Base-by-base conservation (phyloP, 2,113 vertebrate species). In the Empidonax traillii region DNA sequence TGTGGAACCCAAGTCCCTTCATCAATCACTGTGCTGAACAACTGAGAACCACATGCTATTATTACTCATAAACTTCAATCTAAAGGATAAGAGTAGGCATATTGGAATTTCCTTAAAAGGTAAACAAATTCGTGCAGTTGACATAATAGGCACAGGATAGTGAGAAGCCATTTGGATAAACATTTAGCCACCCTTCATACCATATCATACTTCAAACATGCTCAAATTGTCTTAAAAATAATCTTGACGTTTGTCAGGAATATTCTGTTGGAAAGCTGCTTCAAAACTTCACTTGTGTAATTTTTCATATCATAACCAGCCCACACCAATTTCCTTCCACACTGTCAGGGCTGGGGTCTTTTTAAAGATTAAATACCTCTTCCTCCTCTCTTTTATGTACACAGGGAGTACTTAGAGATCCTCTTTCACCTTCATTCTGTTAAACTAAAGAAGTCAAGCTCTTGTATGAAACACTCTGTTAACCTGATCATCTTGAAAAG, bases 281-380 rank as follows among this genome's bases (percentile, higher is more conserved):
- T 86, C 23, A 80, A 21, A 37, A 73, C 10, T 75, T 72, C 1
- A 16, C 43, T 63, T 76, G 41, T 14, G 31, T 28, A 58, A 25
- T 25, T 63, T 69, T 87, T 46, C 12, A 41, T 4, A 37, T n/a
- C 21, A 39, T 13, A 25, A 4, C 9, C 27, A 79, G 21, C 27
- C 19, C 21, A 10, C 58, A 72, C 1, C 12, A 39, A 6, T 53
- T 46, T 53, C 3, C 2, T 55, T 30, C 28, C 17, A 30, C 1
- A 1, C 3, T 67, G 12, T 35, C 30, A 35, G 7, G 22, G 16
- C 0, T 6, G 27, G 8, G 15, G 0, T 1, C 53, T 76, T 62
- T 92, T 75, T 31, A 49, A 53, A 53, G 19, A 19, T 61, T 52
- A 44, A 89, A 65, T 44, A 49, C 8, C 25, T 71, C 51, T 69